Conservation (phyloP, 1,140 invertebrate species). For the Dicyema japonicum region DNA sequence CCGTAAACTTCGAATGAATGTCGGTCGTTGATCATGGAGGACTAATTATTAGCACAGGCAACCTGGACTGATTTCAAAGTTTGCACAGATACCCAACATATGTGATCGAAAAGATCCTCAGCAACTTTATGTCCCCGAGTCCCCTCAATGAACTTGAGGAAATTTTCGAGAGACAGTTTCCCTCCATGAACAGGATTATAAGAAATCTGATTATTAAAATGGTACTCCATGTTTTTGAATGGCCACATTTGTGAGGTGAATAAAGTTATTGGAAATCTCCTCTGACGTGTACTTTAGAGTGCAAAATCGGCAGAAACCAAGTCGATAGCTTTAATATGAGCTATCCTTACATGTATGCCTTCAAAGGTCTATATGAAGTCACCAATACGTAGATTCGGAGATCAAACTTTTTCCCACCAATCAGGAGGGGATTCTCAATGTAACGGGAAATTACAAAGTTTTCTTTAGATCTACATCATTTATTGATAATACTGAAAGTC, state of each 20-base stretch:
- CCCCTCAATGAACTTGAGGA: constrained; percentile 54
- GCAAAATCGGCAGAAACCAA: constrained; percentile 50
- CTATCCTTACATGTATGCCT: constrained; percentile 15
- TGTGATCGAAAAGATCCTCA: constrained; percentile 24
- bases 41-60: constrained; percentile 2
- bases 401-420: constrained; percentile 82
- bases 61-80: constrained; percentile 1
- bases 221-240: constrained; percentile 50
- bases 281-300: constrained; percentile 34
- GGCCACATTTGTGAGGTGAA: constrained; percentile 50
- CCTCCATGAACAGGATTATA: constrained; percentile 73
- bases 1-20: constrained; percentile 22
- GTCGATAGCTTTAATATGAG: constrained; percentile 13
- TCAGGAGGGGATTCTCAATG: constrained; percentile 60
- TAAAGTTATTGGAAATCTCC: constrained; percentile 47
- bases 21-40: constrained; percentile 16
- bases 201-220: constrained; percentile 32
- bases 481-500: neutral
- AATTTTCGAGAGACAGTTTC: constrained; percentile 61
- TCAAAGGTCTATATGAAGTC: constrained; percentile 57
- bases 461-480: constrained; percentile 10
- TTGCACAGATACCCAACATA: constrained; percentile 33
- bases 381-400: constrained; percentile 66
- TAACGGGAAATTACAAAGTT: constrained; percentile 38
- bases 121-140: constrained; percentile 40